Percentiles rank a stretch among this genome's conserved stretches.
Conservation (phyloP, 2,797 vertebrate species). For the Karalla daura region DNA sequence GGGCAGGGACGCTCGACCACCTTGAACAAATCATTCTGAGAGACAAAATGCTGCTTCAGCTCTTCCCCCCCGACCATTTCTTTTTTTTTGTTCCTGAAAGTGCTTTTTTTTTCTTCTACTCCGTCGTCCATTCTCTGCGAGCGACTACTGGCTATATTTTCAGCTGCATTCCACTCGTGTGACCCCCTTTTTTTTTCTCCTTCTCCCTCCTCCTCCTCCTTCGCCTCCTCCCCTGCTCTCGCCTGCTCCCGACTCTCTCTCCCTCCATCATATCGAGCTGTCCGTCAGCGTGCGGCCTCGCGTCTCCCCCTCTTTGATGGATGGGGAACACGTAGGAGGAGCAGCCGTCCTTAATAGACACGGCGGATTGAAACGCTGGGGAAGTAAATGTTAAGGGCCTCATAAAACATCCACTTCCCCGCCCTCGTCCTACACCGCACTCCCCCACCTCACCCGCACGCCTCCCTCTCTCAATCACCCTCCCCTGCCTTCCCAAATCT, state of each 20-base stretch:
- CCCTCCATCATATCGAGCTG: conserved; percentile 73
- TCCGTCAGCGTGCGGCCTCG: conserved; percentile 68
- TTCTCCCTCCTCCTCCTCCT: conserved; percentile 20
- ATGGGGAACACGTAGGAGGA: conserved; percentile 83
- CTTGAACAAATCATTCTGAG: conserved; percentile 44
- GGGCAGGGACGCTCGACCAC: conserved; percentile 38
- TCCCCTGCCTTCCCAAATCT: conserved; percentile 51
- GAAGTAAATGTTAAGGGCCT: conserved; percentile 89
- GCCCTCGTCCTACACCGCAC: conserved; percentile 59
- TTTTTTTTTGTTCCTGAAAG: conserved; percentile 57
- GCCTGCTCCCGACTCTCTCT: conserved; percentile 48
- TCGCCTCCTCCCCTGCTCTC: conserved; percentile 32
- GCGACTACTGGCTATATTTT: conserved; percentile 19
- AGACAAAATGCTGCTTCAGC: conserved; percentile 66
- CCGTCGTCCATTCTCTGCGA: conserved; percentile 26
- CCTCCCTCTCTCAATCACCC: conserved; percentile 45
- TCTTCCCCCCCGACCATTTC: conserved; percentile 49
- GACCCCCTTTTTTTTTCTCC: conserved; percentile 23
- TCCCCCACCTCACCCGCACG: conserved; percentile 54
- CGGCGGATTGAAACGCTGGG: conserved; percentile 83
- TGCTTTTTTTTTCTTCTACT: background rate
- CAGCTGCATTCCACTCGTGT: conserved; percentile 12
- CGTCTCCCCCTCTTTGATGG: conserved; percentile 76
- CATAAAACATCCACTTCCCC: conserved; percentile 84
- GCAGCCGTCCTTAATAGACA: conserved; percentile 85